Conservation (phyloP, 1,140 invertebrate genomes). For the Dryas iulia region DNA sequence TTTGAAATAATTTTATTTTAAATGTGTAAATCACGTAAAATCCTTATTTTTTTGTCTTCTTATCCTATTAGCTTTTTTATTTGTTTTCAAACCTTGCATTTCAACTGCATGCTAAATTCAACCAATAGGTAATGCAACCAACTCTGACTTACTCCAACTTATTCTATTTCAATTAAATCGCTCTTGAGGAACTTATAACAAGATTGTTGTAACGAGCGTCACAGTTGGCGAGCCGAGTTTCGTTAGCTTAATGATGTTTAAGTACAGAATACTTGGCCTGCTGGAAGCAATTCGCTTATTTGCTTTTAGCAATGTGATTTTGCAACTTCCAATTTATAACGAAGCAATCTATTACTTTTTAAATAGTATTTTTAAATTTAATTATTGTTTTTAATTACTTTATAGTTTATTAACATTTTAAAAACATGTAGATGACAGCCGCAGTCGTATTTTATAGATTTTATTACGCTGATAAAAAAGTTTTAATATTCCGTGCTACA, state of each 20-base stretch:
- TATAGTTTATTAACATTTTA: too few species aligned
- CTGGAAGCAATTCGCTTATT: conserved; percentile 11
- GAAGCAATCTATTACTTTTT: background rate
- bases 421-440: too few species aligned
- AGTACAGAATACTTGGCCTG: conserved; percentile 3
- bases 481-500: too few species aligned
- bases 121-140: conserved; percentile 28
- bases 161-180: conserved; percentile 28
- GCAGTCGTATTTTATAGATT: too few species aligned
- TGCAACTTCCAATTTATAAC: background rate
- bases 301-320: background rate
- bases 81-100: background rate
- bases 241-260: conserved; percentile 16
- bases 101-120: conserved; percentile 10
- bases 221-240: conserved; percentile 28
- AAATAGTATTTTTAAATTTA: background rate
- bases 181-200: conserved; percentile 33
- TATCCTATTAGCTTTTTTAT: background rate
- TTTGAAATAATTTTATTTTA: too few species aligned
- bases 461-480: background rate
- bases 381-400: too few species aligned
- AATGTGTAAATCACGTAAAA: too few species aligned
- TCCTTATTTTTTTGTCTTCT: too few species aligned
- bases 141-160: conserved; percentile 19
- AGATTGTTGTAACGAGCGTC: conserved; percentile 28